These are phyloP conservation scores for Anthrax anthrax DNA, from an alignment of 2,888 invertebrate genomes.

Conservation along the genomic window DNA sequence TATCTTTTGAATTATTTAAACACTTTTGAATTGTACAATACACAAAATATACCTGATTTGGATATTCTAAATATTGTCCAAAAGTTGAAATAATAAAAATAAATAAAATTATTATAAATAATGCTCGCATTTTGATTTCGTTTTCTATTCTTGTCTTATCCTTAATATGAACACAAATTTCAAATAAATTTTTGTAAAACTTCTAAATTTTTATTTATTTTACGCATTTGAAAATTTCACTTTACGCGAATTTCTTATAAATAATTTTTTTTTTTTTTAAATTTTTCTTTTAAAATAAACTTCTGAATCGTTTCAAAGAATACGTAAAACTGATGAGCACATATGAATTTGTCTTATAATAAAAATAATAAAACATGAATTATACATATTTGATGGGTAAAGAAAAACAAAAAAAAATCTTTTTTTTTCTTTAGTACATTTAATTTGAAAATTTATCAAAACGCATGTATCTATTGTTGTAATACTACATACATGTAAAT, in stretches of 20 bases:
- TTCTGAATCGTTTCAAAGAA: not conserved
- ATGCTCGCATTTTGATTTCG: too few species aligned
- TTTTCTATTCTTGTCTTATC: too few species aligned
- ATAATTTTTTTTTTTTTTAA: too few species aligned
- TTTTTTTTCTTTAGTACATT: not conserved
- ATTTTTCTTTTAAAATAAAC: too few species aligned
- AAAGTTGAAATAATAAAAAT: too few species aligned
- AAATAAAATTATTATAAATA: too few species aligned
- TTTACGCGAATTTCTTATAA: too few species aligned
- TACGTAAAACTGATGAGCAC: not conserved
- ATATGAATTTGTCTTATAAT: not conserved
- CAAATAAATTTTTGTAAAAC: too few species aligned
- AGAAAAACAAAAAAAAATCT: not conserved
- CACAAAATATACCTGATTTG: conserved; percentile 1
- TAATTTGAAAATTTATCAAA: not conserved
- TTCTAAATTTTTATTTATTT: too few species aligned
- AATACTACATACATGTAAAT: not conserved
- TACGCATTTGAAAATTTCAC: too few species aligned
- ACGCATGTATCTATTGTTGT: not conserved
- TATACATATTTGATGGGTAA: not conserved
- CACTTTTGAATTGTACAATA: not conserved
- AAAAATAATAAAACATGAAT: too few species aligned
- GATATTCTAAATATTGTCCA: conserved; percentile 7
- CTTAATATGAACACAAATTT: too few species aligned
- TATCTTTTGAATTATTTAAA: not conserved